Evolutionary conservation across 2,888 invertebrate species (phyloP), one percentile per base, ranked within the genome.

Genomic region (Lycaena phlaeas): DNA sequence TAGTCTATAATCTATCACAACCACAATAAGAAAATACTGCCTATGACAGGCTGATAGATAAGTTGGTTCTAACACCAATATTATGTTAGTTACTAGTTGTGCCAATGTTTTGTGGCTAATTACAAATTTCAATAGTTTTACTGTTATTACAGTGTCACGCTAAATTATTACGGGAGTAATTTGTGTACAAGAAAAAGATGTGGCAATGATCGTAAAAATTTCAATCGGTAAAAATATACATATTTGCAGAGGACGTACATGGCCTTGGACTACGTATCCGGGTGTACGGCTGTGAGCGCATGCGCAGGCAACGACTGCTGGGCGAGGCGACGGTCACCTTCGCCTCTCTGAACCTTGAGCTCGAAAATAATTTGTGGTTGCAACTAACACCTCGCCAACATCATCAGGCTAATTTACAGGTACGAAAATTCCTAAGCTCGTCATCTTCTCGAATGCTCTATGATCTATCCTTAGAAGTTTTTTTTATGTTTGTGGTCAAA

Each of bases 311-410:
- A 68, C 88, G 96, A 39, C 87, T 97, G 55, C 90, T 97, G 38
- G 97, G 97, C 7, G 97, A 97, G 72, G 91, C 94, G 25, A 88
- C 94, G 45, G 92, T 97, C 44, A 93, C 94, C 64, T 97, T 97
- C 74, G 92, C 95, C 28, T 90, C 93, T 37, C 90, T 97, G 49
- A 95, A 95, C 77, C 87, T 96, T 51, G 95, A 96, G 69, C 86
- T 94, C 51, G 96, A 96, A 72, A 95, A 95, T 52, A 95, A 92
- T 53, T 87, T 96, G 64, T 95, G 96, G 94, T 85, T 97, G 45
- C 92, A 92, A 38, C 85, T 97, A 48, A 93, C 94, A 57, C 89
- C 91, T n/a, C 74, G 91, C 27, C 77, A 78, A 38, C 75, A 73
- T 38, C 74, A 78, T 17, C 78, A 76, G 47, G 64, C 70, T 0